Evolutionary conservation across 2,888 invertebrate species (phyloP).

Genomic region (Idaea straminata): DNA sequence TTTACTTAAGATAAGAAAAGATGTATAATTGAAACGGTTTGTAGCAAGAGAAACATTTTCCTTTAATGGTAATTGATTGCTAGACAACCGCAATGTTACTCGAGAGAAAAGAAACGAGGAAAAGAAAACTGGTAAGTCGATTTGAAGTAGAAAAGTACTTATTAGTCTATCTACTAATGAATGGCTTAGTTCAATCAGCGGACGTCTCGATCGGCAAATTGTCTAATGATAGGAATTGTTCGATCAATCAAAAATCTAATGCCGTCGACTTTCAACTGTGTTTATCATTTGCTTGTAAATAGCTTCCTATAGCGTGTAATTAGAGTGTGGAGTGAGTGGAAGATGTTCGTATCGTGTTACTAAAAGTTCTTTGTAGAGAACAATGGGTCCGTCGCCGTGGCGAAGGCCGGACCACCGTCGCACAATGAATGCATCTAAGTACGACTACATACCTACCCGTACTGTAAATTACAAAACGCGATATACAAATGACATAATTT

Average conservation of each 20-base stretch:
- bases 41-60: constrained; percentile 3
- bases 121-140: constrained; percentile 9
- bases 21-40: constrained; percentile 1
- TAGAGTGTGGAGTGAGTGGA: constrained; percentile 57
- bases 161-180: constrained; percentile 44
- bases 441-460: constrained; percentile 33
- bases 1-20: neutral
- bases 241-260: constrained; percentile 36
- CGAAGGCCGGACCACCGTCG: constrained; percentile 71
- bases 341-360: constrained; percentile 66
- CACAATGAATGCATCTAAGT: constrained; percentile 65
- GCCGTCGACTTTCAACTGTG: constrained; percentile 8
- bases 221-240: constrained; percentile 42
- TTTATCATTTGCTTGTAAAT: constrained; percentile 30
- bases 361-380: constrained; percentile 69
- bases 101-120: constrained; percentile 2
- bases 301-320: constrained; percentile 49
- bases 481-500: constrained; percentile 38
- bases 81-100: neutral
- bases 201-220: constrained; percentile 40
- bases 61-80: neutral
- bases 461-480: constrained; percentile 38
- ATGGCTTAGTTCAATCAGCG: constrained; percentile 28
- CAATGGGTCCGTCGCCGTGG: constrained; percentile 70
- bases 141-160: constrained; percentile 22